Conservation (phyloP, 2,888 invertebrate genomes). For the Meandrusa payeni region DNA sequence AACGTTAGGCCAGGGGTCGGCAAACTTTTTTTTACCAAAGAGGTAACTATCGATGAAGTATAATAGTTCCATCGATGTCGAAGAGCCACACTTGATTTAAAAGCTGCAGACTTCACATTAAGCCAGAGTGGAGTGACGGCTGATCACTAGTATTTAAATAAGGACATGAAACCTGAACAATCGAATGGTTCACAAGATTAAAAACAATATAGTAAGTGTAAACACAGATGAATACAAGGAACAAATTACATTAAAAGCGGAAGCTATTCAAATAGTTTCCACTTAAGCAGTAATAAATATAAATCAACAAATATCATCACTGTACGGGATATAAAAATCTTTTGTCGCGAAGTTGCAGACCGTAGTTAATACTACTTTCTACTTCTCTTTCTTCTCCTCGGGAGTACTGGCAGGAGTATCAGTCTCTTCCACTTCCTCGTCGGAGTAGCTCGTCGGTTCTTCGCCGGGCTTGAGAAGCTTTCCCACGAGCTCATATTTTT, state of each 20-base stretch:
- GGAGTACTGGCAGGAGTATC: slow-evolving; percentile 54
- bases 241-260: no score
- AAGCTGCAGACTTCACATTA: no score
- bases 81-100: no score
- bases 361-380: no score
- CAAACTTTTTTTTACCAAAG: no score
- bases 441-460: slow-evolving; percentile 93
- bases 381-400: slow-evolving; percentile 59
- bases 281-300: slow-evolving; percentile 23
- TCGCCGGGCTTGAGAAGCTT: slow-evolving; percentile 95
- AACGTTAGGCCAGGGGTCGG: no score
- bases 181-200: background rate
- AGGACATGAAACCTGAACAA: slow-evolving; percentile 15
- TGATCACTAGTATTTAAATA: background rate
- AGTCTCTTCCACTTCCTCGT: slow-evolving; percentile 87
- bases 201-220: no score
- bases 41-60: no score
- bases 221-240: no score
- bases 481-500: slow-evolving; percentile 96
- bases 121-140: no score
- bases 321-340: slow-evolving; percentile 14
- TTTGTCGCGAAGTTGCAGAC: slow-evolving; percentile 13
- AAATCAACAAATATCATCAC: slow-evolving; percentile 8
- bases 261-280: slow-evolving; percentile 11
- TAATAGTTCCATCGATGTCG: no score